Conservation (phyloP, 1,140 invertebrate genomes). For the Ceratina australensis region DNA sequence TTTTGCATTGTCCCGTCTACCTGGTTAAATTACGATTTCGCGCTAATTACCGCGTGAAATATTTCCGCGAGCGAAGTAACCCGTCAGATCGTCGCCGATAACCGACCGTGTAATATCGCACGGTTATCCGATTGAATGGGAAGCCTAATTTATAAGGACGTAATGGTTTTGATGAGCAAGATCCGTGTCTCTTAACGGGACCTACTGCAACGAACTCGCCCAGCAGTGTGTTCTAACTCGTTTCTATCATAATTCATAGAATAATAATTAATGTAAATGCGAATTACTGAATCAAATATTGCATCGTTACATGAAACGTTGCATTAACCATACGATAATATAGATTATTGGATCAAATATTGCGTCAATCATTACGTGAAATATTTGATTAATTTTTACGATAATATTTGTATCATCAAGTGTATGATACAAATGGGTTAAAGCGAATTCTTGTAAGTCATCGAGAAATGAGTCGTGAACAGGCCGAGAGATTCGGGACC, state of each 20-base stretch:
- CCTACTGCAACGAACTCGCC: not conserved
- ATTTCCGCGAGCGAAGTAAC: conserved; percentile 33
- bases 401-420: too few relatives aligned
- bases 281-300: too few relatives aligned
- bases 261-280: too few relatives aligned
- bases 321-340: too few relatives aligned
- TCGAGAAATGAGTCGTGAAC: too few relatives aligned
- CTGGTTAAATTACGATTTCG: conserved; percentile 37
- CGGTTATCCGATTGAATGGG: conserved; percentile 25
- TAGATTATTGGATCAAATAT: too few relatives aligned
- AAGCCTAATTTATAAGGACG: conserved; percentile 20
- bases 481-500: not conserved
- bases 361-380: too few relatives aligned
- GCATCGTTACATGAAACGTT: too few relatives aligned
- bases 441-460: too few relatives aligned
- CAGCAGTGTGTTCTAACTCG: conserved; percentile 27
- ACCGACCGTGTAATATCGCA: not conserved
- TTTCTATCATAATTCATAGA: not conserved
- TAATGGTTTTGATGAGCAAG: conserved; percentile 35
- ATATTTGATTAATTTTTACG: too few relatives aligned
- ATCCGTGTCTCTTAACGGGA: conserved; percentile 46
- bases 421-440: too few relatives aligned
- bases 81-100: conserved; percentile 22
- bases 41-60: conserved; percentile 50
- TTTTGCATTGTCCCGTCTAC: conserved; percentile 31